Conservation (phyloP, 2,113 vertebrate genomes). For the Platycercus adscitus region DNA sequence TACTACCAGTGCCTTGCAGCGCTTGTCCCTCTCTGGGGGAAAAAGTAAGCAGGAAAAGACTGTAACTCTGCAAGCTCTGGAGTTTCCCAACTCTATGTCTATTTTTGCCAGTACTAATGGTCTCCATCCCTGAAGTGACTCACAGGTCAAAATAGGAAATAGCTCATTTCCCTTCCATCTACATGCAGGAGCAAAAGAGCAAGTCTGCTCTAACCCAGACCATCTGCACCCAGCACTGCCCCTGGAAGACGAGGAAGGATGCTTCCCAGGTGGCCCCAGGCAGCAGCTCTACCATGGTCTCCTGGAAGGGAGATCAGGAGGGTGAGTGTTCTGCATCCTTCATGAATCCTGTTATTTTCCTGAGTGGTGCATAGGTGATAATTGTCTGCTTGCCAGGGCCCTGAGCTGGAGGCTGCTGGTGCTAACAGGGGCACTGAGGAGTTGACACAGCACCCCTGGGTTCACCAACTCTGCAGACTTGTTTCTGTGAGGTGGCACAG, state of each 20-base stretch:
- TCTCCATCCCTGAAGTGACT: neutral
- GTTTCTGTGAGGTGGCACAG: neutral
- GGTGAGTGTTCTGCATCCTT: neutral
- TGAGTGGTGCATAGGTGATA: accelerated
- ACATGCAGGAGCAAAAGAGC: neutral
- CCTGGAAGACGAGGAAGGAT: accelerated
- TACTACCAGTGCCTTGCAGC: neutral
- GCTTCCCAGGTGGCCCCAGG: neutral
- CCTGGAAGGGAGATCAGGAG: neutral
- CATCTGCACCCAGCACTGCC: neutral
- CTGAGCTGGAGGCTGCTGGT: neutral
- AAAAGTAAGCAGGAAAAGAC: neutral
- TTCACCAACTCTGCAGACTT: neutral
- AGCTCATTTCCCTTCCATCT: neutral
- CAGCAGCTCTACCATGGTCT: neutral
- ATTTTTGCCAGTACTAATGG: neutral
- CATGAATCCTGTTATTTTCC: neutral
- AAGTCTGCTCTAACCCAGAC: neutral
- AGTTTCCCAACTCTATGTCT: neutral
- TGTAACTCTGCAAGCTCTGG: neutral
- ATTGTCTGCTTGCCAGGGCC: accelerated
- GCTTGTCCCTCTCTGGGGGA: neutral
- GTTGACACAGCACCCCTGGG: accelerated
- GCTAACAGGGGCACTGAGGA: neutral
- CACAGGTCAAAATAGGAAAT: neutral